Evolutionary conservation across 2,113 vertebrate genomes (phyloP).

Genomic region (Malurus elegans): DNA sequence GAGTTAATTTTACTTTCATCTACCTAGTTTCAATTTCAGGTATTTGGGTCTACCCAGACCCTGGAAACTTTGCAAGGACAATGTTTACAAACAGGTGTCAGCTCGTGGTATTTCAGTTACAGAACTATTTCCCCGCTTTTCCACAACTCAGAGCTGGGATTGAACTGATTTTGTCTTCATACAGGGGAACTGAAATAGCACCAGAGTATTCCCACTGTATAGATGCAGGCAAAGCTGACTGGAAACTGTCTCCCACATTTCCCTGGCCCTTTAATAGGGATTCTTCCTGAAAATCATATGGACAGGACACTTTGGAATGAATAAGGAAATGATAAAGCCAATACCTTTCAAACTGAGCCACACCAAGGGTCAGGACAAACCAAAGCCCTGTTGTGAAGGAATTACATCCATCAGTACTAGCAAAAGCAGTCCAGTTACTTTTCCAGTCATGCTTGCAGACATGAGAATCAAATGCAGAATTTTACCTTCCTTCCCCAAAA

Average conservation of each 20-base stretch:
- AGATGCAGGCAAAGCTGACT: not conserved
- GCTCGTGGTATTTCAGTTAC: not conserved
- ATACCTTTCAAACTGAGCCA: not conserved
- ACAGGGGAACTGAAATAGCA: not conserved
- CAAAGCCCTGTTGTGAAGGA: not conserved
- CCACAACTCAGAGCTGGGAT: not conserved
- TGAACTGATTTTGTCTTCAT: not conserved
- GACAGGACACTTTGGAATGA: not conserved
- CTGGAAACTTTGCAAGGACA: not conserved
- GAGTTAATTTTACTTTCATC: slow-evolving; percentile 36
- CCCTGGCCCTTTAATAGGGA: not conserved
- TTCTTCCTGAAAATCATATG: accelerated
- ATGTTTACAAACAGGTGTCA: not conserved
- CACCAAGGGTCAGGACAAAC: not conserved
- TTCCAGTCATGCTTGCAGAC: not conserved
- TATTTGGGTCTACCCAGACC: not conserved
- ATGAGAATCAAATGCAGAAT: not conserved
- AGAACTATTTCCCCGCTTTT: not conserved
- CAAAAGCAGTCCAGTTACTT: not conserved
- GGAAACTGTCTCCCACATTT: not conserved
- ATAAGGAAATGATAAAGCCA: not conserved
- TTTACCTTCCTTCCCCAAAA: not conserved
- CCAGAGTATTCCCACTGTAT: not conserved
- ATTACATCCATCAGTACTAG: not conserved
- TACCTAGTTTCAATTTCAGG: slow-evolving; percentile 20